phyloP scores from a whole-genome alignment of 2,113 vertebrate species.

The Micromys minutus region DNA sequence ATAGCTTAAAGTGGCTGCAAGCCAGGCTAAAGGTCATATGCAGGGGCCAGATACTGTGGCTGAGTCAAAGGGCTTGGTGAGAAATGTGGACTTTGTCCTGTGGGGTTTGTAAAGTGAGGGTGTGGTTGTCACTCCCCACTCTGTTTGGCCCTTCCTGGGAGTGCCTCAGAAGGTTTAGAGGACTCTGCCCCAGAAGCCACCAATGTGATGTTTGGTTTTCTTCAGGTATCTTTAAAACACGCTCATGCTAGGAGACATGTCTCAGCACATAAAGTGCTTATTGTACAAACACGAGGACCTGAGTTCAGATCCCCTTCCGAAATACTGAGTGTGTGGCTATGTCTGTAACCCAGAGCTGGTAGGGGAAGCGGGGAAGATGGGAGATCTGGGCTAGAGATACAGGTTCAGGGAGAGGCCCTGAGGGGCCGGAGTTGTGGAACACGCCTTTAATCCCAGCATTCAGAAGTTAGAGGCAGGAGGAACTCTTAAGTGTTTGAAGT shows the following conservation, averaged over 20 bases:
- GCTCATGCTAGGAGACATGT: not conserved
- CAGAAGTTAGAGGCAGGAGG: not conserved
- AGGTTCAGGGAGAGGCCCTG: not conserved
- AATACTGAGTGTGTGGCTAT: not conserved
- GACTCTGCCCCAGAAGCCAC: not conserved
- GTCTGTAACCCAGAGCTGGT: not conserved
- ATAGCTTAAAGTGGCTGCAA: not conserved
- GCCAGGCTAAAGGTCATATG: not conserved
- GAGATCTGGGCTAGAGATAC: not conserved
- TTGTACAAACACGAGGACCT: not conserved
- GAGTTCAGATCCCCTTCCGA: not conserved
- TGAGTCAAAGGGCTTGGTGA: no score
- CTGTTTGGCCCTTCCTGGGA: not conserved
- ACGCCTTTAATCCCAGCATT: not conserved
- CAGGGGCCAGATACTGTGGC: not conserved
- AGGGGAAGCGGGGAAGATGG: not conserved
- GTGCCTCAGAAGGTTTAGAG: not conserved
- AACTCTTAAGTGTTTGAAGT: not conserved
- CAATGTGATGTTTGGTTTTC: not conserved
- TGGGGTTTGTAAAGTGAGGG: not conserved
- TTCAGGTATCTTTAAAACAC: not conserved
- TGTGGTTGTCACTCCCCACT: not conserved
- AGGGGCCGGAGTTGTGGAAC: not conserved
- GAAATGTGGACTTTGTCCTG: not conserved
- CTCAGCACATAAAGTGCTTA: not conserved